Conservation (phyloP, 1,140 invertebrate genomes). For the Limonius californicus region DNA sequence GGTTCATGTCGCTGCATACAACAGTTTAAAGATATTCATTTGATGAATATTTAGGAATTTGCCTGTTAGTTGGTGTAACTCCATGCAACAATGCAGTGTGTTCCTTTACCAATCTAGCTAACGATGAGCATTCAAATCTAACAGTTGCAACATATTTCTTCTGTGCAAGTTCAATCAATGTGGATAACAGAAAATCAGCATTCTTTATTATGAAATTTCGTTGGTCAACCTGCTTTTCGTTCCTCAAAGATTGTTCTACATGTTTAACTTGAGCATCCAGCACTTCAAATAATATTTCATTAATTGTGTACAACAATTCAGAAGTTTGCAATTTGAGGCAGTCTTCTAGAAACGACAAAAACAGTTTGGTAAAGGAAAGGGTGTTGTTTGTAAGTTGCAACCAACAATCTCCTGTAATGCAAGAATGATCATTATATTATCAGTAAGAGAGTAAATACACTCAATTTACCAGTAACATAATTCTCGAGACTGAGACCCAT, state of each 20-base stretch:
- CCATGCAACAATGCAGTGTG: constrained; percentile 37
- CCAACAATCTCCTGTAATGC: constrained; percentile 59
- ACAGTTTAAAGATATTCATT: constrained; percentile 45
- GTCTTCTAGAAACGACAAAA: constrained; percentile 63
- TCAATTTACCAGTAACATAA: constrained; percentile 54
- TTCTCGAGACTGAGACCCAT: constrained; percentile 53
- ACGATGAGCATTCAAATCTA: constrained; percentile 42
- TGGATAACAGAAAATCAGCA: constrained; percentile 53
- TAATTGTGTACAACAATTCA: constrained; percentile 61
- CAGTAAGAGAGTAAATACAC: not conserved
- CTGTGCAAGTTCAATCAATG: constrained; percentile 51
- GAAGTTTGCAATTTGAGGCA: constrained; percentile 62
- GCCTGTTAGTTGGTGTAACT: constrained; percentile 35
- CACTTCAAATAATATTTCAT: constrained; percentile 60
- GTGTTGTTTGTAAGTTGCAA: constrained; percentile 68
- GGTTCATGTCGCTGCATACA: too few relatives aligned
- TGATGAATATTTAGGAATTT: constrained; percentile 46
- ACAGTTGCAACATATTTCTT: constrained; percentile 46
- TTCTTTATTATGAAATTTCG: constrained; percentile 54
- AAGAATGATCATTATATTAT: constrained; percentile 10
- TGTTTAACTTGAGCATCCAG: constrained; percentile 64
- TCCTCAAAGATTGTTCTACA: constrained; percentile 56
- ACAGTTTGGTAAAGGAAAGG: constrained; percentile 65
- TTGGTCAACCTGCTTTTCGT: constrained; percentile 56
- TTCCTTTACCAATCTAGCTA: constrained; percentile 43